Evolutionary conservation across 2,113 vertebrate species (phyloP), one percentile per base, ranked within the genome.

Genomic region (Trichomycterus rosablanca): DNA sequence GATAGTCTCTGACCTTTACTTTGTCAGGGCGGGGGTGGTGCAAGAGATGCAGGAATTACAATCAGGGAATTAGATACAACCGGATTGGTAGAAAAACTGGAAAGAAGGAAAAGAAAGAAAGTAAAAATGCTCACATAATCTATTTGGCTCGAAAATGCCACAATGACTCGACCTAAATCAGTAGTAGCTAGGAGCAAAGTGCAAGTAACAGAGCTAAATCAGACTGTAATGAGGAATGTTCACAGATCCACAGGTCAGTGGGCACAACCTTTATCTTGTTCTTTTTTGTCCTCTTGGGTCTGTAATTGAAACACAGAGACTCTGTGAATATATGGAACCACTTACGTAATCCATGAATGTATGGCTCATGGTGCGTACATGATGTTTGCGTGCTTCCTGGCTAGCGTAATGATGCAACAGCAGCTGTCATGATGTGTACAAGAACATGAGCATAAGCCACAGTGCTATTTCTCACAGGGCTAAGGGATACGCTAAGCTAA

Each of bases 331-430:
- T 1, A 32, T 7, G 18, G n/a, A 52, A 53, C 50, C 55, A 11
- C 45, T 69, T 58, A 64, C 46, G 7, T 53, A 70, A 65, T 55
- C 40, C 40, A 48, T 44, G 22, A 56, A 23, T 42, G 15, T 28
- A 30, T 55, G 23, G 32, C 58, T 62, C 26, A 50, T 58, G 54
- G 51, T 67, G 43, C 32, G 23, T 42, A 45, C 20, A 4, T 24
- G 46, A 53, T 40, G 43, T 20, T 18, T 50, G 10, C 8, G 14
- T 2, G 18, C 61, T 24, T 70, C 20, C 26, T 61, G 39, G 9
- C 28, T 62, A 51, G 28, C n/a, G 22, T 30, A 48, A 52, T 49
- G 39, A 23, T 46, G 37, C 30, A 59, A 43, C 23, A 46, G 39
- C 18, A 42, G 28, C 15, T 9, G 9, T 50, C 18, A 48, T 16